Percentiles rank a stretch among this genome's conserved stretches.
These are phyloP conservation scores for Balanococcus diminutus DNA, from an alignment of 2,888 invertebrate genomes.

Conservation along the genomic window DNA sequence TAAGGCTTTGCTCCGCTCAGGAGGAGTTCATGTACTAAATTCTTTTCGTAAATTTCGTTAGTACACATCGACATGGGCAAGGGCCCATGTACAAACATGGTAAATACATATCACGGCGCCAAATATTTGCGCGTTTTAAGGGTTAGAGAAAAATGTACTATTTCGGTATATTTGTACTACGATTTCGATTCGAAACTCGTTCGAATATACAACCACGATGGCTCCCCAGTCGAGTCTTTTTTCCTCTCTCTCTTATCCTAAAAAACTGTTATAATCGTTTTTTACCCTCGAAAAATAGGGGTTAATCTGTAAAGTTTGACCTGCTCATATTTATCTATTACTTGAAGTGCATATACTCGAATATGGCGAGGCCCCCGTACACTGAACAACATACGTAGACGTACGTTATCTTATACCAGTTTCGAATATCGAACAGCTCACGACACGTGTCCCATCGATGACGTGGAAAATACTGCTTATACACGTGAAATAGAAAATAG, in stretches of 20 bases:
- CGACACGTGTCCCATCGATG: not conserved
- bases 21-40: not conserved
- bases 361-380: too few relatives aligned
- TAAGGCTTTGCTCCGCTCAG: not conserved
- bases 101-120: conserved; percentile 23
- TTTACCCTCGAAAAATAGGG: conserved; percentile 40
- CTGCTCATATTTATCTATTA: conserved; percentile 27
- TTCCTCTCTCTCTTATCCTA: not conserved
- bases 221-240: not conserved
- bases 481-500: not conserved
- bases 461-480: conserved; percentile 10
- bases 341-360: not conserved
- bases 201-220: not conserved
- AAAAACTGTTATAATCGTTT: conserved; percentile 38
- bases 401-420: not conserved
- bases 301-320: conserved; percentile 40
- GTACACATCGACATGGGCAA: not conserved
- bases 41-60: not conserved
- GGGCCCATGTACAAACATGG: not conserved
- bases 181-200: conserved; percentile 3
- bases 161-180: not conserved
- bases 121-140: not conserved
- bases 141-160: not conserved
- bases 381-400: not conserved
- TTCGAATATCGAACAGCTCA: not conserved